Evolutionary conservation across 2,113 vertebrate species (phyloP).

Genomic region (Meles meles): DNA sequence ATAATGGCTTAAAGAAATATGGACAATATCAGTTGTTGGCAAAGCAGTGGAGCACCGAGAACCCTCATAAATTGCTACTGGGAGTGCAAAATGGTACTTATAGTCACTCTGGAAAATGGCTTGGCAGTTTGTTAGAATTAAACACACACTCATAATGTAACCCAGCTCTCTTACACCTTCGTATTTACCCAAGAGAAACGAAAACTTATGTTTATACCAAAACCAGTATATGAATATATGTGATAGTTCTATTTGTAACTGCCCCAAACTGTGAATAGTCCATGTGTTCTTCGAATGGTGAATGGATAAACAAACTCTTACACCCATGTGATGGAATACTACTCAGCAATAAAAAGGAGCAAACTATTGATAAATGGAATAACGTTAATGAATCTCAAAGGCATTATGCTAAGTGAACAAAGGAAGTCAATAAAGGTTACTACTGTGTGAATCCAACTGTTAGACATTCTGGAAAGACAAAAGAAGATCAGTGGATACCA

Average conservation of each 20-base stretch:
- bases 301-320: not conserved
- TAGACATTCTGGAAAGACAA: not conserved
- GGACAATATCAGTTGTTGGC: not conserved
- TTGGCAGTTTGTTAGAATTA: not conserved
- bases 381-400: not conserved
- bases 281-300: not conserved
- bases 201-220: not conserved
- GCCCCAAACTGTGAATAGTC: not conserved
- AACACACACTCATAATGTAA: not conserved
- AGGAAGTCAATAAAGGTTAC: not conserved
- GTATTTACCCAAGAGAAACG: not conserved
- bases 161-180: not conserved
- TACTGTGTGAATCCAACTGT: not conserved
- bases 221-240: not conserved
- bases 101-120: not conserved
- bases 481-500: not conserved
- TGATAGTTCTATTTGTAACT: not conserved
- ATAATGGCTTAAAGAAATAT: not conserved
- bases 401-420: not conserved
- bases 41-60: not conserved
- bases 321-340: not conserved
- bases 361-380: not conserved
- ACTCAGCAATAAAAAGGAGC: not conserved
- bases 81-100: not conserved
- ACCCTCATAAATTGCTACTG: not conserved